Percentiles rank a stretch among this genome's conserved stretches.
Evolutionary conservation across 92 coral and sea anemone species (phyloP).

Genomic region (Parazoanthus darwini): DNA sequence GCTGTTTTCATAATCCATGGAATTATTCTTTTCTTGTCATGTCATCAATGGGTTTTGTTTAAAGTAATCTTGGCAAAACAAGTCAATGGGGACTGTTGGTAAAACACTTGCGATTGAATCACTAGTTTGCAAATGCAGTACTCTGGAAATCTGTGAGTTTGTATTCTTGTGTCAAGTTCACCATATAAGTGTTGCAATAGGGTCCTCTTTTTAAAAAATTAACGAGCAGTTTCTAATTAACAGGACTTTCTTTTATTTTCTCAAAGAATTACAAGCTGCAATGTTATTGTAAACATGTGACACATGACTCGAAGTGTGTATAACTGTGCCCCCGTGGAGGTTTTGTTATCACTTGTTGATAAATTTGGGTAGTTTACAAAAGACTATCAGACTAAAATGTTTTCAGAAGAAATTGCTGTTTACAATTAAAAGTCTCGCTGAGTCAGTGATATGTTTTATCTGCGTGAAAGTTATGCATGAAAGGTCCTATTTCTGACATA

Average conservation of each 20-base stretch:
- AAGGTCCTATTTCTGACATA: neutral
- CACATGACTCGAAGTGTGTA: neutral
- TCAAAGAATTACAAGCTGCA: neutral
- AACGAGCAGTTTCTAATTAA: neutral
- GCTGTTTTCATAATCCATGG: constrained; percentile 25
- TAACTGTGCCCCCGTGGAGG: neutral
- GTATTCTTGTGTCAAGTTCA: neutral
- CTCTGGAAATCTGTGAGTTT: neutral
- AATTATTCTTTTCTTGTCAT: constrained; percentile 8
- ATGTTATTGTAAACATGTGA: neutral
- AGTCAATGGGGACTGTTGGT: neutral
- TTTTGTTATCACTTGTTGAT: neutral
- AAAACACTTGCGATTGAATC: neutral
- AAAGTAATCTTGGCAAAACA: neutral
- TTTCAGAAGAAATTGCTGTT: neutral
- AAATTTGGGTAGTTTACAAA: neutral
- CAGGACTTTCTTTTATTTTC: neutral
- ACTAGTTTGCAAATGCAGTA: neutral
- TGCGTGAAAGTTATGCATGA: no score
- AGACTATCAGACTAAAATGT: neutral
- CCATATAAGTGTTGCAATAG: neutral
- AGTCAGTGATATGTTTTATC: neutral
- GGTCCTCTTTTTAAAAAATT: neutral
- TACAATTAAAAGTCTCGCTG: neutral
- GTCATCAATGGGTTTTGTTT: constrained; percentile 17